A percentile compares a stretch with the other conserved stretches of the same genome.
Evolutionary conservation across 2,888 invertebrate genomes (phyloP).

Genomic region (Drosophila anomalata): DNA sequence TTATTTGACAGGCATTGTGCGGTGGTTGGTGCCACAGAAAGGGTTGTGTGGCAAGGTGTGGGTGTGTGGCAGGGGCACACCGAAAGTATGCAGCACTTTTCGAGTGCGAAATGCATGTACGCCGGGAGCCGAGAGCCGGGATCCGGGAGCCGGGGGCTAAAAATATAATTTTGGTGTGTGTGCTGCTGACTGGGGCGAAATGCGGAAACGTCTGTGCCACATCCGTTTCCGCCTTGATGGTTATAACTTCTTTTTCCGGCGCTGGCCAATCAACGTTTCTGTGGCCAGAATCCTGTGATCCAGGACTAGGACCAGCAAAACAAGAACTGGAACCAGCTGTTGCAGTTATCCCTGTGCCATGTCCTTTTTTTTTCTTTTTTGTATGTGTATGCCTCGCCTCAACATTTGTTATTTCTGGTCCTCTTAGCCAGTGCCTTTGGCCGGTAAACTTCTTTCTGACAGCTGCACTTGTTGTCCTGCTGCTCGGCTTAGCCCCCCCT

Average conservation of each 20-base stretch:
- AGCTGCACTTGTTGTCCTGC: slow-evolving; percentile 42
- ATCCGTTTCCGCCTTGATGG: slow-evolving; percentile 73
- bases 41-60: slow-evolving; percentile 6
- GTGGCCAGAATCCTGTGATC: slow-evolving; percentile 53
- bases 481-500: slow-evolving; percentile 42
- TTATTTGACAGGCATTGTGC: slow-evolving; percentile 60
- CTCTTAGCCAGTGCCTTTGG: slow-evolving; percentile 42
- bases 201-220: slow-evolving; percentile 74
- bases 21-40: slow-evolving; percentile 29
- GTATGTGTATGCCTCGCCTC: slow-evolving; percentile 5
- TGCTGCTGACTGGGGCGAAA: slow-evolving; percentile 36
- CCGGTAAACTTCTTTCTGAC: slow-evolving; percentile 54
- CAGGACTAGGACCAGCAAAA: slow-evolving; percentile 19
- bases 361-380: background rate
- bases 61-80: slow-evolving; percentile 20
- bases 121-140: slow-evolving; percentile 2
- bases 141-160: slow-evolving; percentile 5
- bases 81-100: slow-evolving; percentile 42
- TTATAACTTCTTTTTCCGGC: slow-evolving; percentile 74
- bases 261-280: slow-evolving; percentile 68
- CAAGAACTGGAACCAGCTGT: slow-evolving; percentile 31
- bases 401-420: slow-evolving; percentile 32
- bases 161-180: slow-evolving; percentile 31
- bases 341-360: slow-evolving; percentile 40
- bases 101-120: slow-evolving; percentile 52